Conservation (phyloP, 2,888 invertebrate species). For the Petrolisthes cinctipes region DNA sequence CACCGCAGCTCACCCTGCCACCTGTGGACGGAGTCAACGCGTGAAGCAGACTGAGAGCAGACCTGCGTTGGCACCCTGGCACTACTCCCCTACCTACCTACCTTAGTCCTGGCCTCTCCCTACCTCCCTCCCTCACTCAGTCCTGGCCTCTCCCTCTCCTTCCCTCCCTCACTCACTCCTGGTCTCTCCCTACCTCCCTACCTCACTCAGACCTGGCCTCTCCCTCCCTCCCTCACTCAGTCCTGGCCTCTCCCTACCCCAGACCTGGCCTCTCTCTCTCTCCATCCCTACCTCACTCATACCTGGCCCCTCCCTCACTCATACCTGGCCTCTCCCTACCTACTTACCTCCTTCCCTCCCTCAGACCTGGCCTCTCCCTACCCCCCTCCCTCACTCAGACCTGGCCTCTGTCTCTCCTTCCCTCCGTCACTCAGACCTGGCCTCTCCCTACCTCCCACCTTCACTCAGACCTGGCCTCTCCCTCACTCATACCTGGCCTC, state of each 20-base stretch:
- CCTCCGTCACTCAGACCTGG: neutral
- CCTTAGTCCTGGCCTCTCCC: neutral
- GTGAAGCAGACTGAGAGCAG: neutral
- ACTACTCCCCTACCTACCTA: neutral
- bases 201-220: neutral
- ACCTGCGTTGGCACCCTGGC: neutral
- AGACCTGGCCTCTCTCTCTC: neutral
- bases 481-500: neutral
- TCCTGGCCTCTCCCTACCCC: neutral
- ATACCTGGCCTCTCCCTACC: too few species aligned
- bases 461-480: neutral
- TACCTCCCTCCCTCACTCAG: neutral
- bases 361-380: neutral
- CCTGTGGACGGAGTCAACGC: conserved; percentile 16
- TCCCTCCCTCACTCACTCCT: neutral
- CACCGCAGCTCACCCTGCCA: conserved; percentile 8
- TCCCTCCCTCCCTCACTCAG: neutral
- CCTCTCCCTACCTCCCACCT: neutral
- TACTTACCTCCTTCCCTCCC: neutral
- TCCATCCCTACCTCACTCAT: neutral
- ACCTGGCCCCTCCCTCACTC: conserved; percentile 6
- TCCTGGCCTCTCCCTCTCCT: neutral
- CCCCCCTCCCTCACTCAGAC: neutral
- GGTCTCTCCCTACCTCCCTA: neutral
- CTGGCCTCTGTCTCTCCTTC: neutral